Conservation (phyloP, 2,888 invertebrate genomes). For the Drosophila infuscata region DNA sequence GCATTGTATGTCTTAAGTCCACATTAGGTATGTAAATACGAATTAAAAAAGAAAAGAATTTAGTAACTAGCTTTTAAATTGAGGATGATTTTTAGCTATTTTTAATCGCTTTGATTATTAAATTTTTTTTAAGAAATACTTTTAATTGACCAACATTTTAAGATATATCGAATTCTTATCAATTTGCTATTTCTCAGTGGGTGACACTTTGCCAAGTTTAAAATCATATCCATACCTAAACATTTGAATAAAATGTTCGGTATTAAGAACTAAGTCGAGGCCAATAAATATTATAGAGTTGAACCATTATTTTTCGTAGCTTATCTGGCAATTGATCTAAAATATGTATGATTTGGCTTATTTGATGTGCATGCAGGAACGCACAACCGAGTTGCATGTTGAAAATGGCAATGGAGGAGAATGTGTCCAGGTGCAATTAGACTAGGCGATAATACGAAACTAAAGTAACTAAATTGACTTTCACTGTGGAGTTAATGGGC, state of each 20-base stretch:
- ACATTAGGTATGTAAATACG: not conserved
- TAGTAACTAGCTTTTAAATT: not conserved
- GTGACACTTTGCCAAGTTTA: not conserved
- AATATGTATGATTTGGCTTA: not conserved
- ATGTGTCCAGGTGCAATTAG: conserved; percentile 67
- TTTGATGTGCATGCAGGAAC: conserved; percentile 33
- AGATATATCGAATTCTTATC: not conserved
- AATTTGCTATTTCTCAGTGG: not conserved
- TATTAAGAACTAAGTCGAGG: not conserved
- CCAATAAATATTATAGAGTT: not conserved
- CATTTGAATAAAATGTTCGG: not conserved
- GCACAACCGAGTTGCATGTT: conserved; percentile 58
- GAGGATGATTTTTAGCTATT: not conserved
- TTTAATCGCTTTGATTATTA: not conserved
- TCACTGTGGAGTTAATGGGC: conserved; percentile 50
- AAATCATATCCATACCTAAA: not conserved
- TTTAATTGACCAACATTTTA: too few relatives aligned
- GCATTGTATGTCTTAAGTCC: too few relatives aligned
- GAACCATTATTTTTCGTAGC: not conserved
- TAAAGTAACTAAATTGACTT: conserved; percentile 69
- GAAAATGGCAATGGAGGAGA: not conserved
- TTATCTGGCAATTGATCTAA: conserved; percentile 8
- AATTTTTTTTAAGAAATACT: not conserved
- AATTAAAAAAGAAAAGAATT: not conserved
- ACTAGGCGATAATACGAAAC: conserved; percentile 64